Evolutionary conservation across 2,888 invertebrate species (phyloP).

Genomic region (Antheraea yamamai): DNA sequence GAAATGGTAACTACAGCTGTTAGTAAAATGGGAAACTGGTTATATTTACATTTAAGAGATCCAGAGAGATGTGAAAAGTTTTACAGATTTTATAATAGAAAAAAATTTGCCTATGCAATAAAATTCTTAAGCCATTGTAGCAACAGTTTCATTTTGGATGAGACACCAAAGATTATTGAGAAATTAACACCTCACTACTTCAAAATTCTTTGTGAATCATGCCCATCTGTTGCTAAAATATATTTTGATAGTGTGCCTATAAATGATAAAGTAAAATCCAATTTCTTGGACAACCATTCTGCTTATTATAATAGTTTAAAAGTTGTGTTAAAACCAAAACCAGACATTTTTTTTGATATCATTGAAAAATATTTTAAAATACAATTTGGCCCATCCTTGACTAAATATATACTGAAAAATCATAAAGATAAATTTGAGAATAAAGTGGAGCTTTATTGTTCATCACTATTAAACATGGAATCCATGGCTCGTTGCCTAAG

Average conservation of each 20-base stretch:
- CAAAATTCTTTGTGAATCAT: constrained; percentile 34
- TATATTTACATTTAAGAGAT: constrained; percentile 30
- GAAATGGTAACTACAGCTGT: constrained; percentile 56
- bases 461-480: constrained; percentile 32
- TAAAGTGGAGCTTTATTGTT: constrained; percentile 40
- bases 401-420: constrained; percentile 35
- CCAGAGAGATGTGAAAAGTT: constrained; percentile 31
- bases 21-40: constrained; percentile 33
- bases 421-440: constrained; percentile 33
- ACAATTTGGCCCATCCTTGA: constrained; percentile 28
- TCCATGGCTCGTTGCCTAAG: constrained; percentile 32
- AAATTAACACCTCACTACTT: constrained; percentile 35
- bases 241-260: constrained; percentile 29
- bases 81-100: constrained; percentile 32
- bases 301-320: constrained; percentile 26
- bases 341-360: constrained; percentile 35
- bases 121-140: constrained; percentile 34
- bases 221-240: constrained; percentile 27
- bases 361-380: constrained; percentile 35
- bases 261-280: constrained; percentile 23
- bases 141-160: constrained; percentile 23
- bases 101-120: constrained; percentile 29
- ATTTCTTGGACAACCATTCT: constrained; percentile 24
- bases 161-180: constrained; percentile 28
- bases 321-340: constrained; percentile 29